Percentiles rank a stretch among this genome's conserved stretches.
Evolutionary conservation across 2,113 vertebrate genomes (phyloP).

Genomic region (Numida meleagris): DNA sequence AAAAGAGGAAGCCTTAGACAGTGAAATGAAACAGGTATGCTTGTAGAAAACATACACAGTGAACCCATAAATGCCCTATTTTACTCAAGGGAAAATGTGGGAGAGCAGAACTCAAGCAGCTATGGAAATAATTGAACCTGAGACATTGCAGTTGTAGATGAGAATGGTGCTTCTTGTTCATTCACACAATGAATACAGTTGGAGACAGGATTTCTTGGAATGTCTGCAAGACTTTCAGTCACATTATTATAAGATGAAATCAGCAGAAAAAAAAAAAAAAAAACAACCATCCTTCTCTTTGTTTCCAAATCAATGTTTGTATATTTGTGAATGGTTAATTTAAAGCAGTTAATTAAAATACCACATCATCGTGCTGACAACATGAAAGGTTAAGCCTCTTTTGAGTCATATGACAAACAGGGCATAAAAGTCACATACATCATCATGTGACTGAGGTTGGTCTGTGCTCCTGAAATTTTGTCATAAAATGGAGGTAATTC

Average conservation of each 20-base stretch:
- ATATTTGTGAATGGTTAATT: neutral
- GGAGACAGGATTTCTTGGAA: neutral
- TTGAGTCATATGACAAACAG: neutral
- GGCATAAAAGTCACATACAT: neutral
- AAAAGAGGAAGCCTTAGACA: neutral
- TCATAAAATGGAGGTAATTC: neutral
- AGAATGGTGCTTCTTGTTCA: neutral
- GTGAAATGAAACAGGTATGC: neutral
- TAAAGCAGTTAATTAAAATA: neutral
- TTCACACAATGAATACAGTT: accelerated
- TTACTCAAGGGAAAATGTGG: neutral
- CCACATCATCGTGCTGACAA: neutral
- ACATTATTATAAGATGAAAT: neutral
- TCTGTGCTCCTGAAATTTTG: neutral
- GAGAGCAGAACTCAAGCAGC: neutral
- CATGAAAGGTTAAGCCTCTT: neutral
- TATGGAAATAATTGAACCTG: neutral
- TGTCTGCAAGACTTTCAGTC: accelerated
- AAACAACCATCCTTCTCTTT: neutral
- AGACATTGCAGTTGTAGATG: neutral
- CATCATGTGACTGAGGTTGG: neutral
- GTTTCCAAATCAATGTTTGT: neutral
- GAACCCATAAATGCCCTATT: neutral
- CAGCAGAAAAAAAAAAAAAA: neutral
- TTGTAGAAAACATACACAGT: neutral